These are phyloP conservation scores for Tyria jacobaeae DNA, from an alignment of 2,888 invertebrate genomes.

Conservation along the genomic window DNA sequence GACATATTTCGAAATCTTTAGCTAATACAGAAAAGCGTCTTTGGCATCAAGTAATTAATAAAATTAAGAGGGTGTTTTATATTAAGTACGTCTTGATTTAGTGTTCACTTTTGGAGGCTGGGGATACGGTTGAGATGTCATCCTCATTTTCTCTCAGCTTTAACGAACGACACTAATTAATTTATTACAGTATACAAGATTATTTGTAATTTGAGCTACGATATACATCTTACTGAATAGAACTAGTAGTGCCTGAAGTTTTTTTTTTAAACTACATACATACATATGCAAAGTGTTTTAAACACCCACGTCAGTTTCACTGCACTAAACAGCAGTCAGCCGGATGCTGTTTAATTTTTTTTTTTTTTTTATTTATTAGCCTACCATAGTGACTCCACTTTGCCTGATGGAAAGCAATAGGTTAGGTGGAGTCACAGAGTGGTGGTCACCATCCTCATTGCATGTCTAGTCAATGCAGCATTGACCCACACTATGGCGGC, in stretches of 20 bases:
- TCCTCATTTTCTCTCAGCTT: constrained; percentile 8
- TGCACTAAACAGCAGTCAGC: too few relatives aligned
- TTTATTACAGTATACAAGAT: constrained; percentile 10
- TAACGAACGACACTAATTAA: constrained; percentile 5
- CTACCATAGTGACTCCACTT: too few relatives aligned
- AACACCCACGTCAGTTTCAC: too few relatives aligned
- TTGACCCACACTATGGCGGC: too few relatives aligned
- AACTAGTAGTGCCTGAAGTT: neutral
- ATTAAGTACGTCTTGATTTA: constrained; percentile 12
- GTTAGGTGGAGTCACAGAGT: too few relatives aligned
- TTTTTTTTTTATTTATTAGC: too few relatives aligned
- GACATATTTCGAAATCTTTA: neutral
- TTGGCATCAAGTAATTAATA: neutral
- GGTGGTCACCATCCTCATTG: too few relatives aligned
- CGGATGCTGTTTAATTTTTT: too few relatives aligned
- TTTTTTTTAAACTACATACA: neutral
- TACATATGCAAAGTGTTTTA: too few relatives aligned
- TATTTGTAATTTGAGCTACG: constrained; percentile 3
- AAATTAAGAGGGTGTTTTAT: constrained; percentile 9
- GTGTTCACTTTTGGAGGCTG: constrained; percentile 4
- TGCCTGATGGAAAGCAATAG: too few relatives aligned
- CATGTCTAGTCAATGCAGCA: too few relatives aligned
- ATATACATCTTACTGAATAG: neutral
- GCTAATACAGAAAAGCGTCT: neutral
- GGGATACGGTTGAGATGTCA: constrained; percentile 9